These are phyloP conservation scores for Trinectes maculatus DNA, from an alignment of 2,113 vertebrate species.

Conservation along the genomic window DNA sequence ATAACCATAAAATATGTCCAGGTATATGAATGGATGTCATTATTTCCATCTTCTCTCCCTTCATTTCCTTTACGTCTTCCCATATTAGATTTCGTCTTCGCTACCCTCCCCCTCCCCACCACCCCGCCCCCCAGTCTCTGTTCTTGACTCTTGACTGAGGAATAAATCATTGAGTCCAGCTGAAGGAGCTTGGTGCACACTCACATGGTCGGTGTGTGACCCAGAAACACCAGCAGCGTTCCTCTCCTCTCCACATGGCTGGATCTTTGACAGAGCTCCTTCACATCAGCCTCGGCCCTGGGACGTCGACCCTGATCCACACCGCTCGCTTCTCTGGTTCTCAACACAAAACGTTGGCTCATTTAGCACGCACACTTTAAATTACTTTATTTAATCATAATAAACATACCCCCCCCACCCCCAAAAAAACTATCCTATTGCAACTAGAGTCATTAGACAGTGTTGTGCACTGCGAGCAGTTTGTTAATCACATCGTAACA, in stretches of 20 bases:
- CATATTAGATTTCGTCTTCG: slow-evolving; percentile 24
- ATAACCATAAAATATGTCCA: neutral
- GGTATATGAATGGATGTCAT: slow-evolving; percentile 24
- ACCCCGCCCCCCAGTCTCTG: slow-evolving; percentile 13
- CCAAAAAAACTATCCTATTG: no score
- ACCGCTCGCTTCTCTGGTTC: neutral
- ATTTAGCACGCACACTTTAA: no score
- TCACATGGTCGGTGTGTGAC: slow-evolving; percentile 59
- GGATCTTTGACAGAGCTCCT: slow-evolving; percentile 58
- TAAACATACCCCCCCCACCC: no score
- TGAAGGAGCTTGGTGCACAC: slow-evolving; percentile 50
- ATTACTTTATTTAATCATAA: no score
- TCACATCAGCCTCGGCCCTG: slow-evolving; percentile 37
- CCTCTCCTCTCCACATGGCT: slow-evolving; percentile 61
- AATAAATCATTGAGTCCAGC: slow-evolving; percentile 71
- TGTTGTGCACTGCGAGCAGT: neutral
- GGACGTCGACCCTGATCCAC: slow-evolving; percentile 42
- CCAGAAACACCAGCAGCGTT: slow-evolving; percentile 59
- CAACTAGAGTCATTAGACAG: neutral
- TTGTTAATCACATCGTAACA: slow-evolving; percentile 19
- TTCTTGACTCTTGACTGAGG: slow-evolving; percentile 51
- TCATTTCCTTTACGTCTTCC: slow-evolving; percentile 27
- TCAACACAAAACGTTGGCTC: neutral
- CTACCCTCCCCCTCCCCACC: neutral
- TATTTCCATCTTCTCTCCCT: slow-evolving; percentile 18